Percentiles rank a stretch among this genome's conserved stretches.
These are phyloP conservation scores for Eulemur albifrons DNA, from an alignment of 2,797 vertebrate species.

Conservation along the genomic window DNA sequence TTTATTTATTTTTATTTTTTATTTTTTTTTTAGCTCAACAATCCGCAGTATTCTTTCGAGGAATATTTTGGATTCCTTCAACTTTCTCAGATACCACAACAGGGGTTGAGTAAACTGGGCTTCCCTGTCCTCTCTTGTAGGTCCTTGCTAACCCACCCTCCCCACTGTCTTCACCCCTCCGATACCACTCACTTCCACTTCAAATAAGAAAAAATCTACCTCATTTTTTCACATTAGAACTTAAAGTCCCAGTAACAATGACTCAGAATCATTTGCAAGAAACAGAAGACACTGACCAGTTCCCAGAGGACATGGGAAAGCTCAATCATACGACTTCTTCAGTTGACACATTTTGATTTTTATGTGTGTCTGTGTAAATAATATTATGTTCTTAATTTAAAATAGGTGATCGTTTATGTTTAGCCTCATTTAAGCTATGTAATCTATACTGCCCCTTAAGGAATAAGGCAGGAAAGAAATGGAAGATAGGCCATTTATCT, in stretches of 20 bases:
- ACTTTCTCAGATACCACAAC: neutral
- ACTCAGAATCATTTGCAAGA: neutral
- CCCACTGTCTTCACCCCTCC: neutral
- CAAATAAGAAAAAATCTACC: neutral
- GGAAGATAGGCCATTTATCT: neutral
- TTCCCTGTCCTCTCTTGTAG: neutral
- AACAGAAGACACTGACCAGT: neutral
- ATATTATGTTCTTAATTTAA: neutral
- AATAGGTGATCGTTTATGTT: neutral
- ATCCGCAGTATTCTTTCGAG: neutral
- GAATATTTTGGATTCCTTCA: neutral
- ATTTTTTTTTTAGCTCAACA: neutral
- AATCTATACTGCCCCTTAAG: neutral
- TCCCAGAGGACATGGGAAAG: neutral
- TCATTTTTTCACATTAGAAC: neutral
- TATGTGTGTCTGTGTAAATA: neutral
- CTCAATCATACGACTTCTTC: neutral
- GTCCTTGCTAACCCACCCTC: neutral
- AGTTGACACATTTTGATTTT: neutral
- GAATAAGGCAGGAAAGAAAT: neutral
- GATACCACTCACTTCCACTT: neutral
- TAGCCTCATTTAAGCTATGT: neutral
- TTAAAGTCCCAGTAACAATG: neutral
- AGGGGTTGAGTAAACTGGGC: neutral
- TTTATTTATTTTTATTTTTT: no score